These are phyloP conservation scores for Columba janthina DNA, from an alignment of 2,113 vertebrate genomes.

Conservation along the genomic window DNA sequence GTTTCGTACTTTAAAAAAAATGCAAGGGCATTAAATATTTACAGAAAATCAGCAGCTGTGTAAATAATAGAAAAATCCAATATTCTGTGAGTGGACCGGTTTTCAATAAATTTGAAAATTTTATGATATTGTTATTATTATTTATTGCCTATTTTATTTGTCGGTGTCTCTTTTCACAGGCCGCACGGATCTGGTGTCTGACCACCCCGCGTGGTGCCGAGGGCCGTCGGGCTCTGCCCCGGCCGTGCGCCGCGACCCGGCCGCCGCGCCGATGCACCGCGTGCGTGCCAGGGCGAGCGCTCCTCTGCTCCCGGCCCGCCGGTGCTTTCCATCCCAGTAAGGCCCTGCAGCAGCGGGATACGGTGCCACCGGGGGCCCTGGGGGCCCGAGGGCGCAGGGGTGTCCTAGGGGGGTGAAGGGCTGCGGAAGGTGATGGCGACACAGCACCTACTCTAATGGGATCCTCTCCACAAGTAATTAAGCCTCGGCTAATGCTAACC, in stretches of 20 bases:
- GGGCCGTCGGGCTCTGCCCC: not conserved
- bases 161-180: not conserved
- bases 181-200: not conserved
- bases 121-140: constrained; percentile 71
- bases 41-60: constrained; percentile 62
- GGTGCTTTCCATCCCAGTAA: rapidly evolving
- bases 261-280: rapidly evolving
- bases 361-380: rapidly evolving
- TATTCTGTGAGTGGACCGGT: constrained; percentile 2
- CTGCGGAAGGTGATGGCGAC: not conserved
- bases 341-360: rapidly evolving
- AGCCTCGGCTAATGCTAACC: constrained; percentile 74
- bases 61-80: constrained; percentile 66
- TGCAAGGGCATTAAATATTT: constrained; percentile 70
- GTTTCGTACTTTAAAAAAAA: constrained; percentile 64
- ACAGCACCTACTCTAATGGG: constrained; percentile 50
- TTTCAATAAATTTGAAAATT: constrained; percentile 69
- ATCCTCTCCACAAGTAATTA: constrained; percentile 83
- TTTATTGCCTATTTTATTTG: constrained; percentile 69
- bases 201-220: not conserved
- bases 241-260: not conserved
- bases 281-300: rapidly evolving
- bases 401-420: not conserved
- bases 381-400: not conserved
- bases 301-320: not conserved